A percentile compares a stretch with the other conserved stretches of the same genome.
These are phyloP conservation scores for Galemys pyrenaicus DNA, from an alignment of 2,113 vertebrate species.

Conservation along the genomic window DNA sequence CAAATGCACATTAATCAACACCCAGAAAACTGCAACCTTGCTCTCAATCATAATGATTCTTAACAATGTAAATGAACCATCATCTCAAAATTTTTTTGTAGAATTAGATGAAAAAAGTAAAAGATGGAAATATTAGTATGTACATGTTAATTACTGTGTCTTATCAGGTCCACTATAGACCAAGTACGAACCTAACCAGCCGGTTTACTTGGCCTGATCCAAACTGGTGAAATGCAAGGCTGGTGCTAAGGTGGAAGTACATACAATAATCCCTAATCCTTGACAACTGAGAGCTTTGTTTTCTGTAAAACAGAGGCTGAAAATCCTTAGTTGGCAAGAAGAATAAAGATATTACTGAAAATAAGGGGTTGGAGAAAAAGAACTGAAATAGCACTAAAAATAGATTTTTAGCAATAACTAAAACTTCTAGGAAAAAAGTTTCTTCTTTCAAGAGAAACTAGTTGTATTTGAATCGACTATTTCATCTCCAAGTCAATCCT, in stretches of 20 bases:
- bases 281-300: background rate
- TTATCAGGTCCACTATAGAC: background rate
- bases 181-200: background rate
- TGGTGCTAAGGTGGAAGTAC: background rate
- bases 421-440: background rate
- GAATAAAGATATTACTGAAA: conserved; percentile 41
- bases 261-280: background rate
- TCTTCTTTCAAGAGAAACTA: background rate
- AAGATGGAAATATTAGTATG: background rate
- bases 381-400: background rate
- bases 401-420: background rate
- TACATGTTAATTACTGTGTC: background rate
- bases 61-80: background rate
- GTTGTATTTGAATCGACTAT: background rate
- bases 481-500: background rate
- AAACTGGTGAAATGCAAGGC: background rate
- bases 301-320: background rate
- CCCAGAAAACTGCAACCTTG: background rate
- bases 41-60: background rate
- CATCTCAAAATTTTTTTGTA: background rate
- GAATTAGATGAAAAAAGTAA: background rate
- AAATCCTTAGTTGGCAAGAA: conserved; percentile 37
- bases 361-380: background rate
- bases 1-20: background rate
- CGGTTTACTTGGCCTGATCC: background rate